phyloP scores from a whole-genome alignment of 92 coral and sea anemone genomes.

The Parazoanthus atlanticus region DNA sequence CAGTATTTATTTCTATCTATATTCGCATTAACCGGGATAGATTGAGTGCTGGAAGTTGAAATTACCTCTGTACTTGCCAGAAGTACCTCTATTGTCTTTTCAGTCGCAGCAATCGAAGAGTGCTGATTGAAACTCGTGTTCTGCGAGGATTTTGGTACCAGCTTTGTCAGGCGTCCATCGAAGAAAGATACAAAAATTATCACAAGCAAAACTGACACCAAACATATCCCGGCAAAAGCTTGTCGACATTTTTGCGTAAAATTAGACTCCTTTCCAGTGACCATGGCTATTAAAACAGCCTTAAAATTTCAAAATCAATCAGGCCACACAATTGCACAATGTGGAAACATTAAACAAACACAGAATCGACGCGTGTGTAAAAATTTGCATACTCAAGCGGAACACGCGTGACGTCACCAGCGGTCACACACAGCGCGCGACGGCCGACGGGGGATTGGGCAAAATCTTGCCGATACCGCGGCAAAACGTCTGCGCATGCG shows the following conservation, averaged over 20 bases:
- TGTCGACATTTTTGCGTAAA: background rate
- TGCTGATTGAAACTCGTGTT: background rate
- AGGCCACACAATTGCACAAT: too few species aligned
- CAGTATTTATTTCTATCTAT: constrained; percentile 1
- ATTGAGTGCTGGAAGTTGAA: background rate
- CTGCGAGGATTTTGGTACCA: background rate
- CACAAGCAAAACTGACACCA: background rate
- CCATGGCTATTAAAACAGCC: background rate
- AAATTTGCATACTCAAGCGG: too few species aligned
- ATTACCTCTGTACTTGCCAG: background rate
- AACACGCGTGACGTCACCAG: too few species aligned
- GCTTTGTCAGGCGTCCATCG: background rate
- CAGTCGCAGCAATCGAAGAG: background rate
- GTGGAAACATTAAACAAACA: too few species aligned
- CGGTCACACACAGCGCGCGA: too few species aligned
- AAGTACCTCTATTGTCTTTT: background rate
- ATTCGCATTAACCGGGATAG: constrained; percentile 1
- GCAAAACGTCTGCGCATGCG: too few species aligned
- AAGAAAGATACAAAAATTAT: background rate
- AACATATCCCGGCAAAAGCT: background rate
- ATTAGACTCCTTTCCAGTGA: background rate
- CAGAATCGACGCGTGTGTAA: too few species aligned
- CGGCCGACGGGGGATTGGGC: too few species aligned
- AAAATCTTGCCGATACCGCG: too few species aligned
- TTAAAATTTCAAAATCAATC: too few species aligned